Conservation (phyloP, 2,797 vertebrate species). For the Spatula versicolor region DNA sequence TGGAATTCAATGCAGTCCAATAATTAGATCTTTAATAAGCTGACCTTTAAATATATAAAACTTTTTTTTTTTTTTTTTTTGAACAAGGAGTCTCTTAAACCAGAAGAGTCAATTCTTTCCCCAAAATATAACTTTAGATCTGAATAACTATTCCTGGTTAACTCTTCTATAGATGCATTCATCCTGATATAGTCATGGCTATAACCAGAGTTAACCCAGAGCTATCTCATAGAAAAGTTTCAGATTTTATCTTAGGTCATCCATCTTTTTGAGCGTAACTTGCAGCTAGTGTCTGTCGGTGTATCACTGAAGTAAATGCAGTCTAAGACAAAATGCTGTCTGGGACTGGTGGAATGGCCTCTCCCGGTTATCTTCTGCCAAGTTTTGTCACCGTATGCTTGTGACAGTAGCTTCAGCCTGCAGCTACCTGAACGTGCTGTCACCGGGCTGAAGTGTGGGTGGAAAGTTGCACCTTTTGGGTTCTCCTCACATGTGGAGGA, state of each 20-base stretch:
- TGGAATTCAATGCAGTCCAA: neutral
- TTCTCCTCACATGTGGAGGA: too few species aligned
- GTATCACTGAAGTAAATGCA: neutral
- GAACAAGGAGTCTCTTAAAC: neutral
- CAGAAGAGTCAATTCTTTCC: neutral
- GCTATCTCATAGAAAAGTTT: neutral
- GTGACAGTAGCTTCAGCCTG: neutral
- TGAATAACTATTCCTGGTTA: neutral
- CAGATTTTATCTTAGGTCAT: accelerated
- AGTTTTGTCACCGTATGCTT: neutral
- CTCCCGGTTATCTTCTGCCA: neutral
- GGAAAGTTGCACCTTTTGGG: neutral
- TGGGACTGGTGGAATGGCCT: neutral
- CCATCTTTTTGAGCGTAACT: neutral
- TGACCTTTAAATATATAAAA: neutral
- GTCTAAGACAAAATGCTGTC: neutral
- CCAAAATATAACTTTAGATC: neutral
- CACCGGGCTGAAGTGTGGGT: neutral
- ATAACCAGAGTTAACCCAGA: neutral
- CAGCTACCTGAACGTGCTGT: neutral
- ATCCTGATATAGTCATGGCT: neutral
- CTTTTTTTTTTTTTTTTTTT: neutral
- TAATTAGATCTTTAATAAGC: neutral
- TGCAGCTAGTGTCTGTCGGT: neutral
- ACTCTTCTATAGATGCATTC: accelerated